Evolutionary conservation across 2,113 vertebrate species (phyloP).

Genomic region (Ochotona princeps): DNA sequence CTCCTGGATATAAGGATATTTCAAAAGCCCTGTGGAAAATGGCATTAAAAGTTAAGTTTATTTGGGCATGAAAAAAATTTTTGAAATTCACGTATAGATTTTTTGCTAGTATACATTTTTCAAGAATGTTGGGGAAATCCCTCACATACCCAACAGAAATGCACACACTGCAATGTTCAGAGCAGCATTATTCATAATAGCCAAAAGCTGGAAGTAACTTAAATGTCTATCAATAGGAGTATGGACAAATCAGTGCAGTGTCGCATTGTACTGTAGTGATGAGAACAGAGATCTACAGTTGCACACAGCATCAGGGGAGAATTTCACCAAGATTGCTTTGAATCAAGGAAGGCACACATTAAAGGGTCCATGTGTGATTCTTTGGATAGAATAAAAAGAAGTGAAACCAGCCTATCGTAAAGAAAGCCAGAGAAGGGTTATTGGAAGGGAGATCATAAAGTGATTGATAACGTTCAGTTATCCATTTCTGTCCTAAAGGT

Average conservation of each 20-base stretch:
- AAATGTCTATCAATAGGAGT: neutral
- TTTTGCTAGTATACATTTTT: too few relatives aligned
- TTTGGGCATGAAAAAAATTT: too few relatives aligned
- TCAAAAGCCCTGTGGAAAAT: too few relatives aligned
- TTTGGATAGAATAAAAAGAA: neutral
- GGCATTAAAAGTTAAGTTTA: too few relatives aligned
- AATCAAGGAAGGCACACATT: slow-evolving; percentile 18
- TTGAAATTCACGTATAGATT: too few relatives aligned
- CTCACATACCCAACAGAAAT: neutral
- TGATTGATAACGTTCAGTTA: neutral
- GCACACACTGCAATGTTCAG: neutral
- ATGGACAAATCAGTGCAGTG: neutral
- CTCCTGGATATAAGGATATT: neutral
- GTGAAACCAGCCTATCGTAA: neutral
- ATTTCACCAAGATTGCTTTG: neutral
- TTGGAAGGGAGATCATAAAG: neutral
- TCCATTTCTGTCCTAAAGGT: slow-evolving; percentile 22
- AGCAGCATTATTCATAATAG: neutral
- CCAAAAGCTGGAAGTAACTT: neutral
- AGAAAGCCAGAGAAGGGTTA: neutral
- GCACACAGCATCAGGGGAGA: neutral
- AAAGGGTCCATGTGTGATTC: neutral
- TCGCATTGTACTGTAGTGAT: neutral
- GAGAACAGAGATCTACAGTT: neutral
- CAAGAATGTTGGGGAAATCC: too few relatives aligned